A percentile compares a stretch with the other conserved stretches of the same genome.
Conservation (phyloP, 2,888 invertebrate species). For the Elysia crispata region DNA sequence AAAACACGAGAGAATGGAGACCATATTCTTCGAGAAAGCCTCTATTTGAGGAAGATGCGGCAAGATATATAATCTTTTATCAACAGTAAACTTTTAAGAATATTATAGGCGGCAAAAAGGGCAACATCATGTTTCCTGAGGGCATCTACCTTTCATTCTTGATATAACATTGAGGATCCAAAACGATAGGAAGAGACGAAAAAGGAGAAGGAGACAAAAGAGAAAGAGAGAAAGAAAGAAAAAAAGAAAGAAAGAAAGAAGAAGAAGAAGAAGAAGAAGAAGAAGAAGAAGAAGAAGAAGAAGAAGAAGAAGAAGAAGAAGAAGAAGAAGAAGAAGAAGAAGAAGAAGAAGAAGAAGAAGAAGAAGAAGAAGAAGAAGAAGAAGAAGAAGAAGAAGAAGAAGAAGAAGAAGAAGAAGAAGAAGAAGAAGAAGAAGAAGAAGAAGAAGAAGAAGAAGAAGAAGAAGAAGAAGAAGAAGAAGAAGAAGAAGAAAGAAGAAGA, state of each 20-base stretch:
- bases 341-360: neutral
- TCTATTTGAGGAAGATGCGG: no score
- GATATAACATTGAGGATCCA: neutral
- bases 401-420: neutral
- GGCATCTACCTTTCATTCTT: no score
- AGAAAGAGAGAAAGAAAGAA: slow-evolving; percentile 30
- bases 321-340: neutral
- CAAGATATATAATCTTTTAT: no score
- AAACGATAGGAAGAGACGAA: neutral
- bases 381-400: neutral
- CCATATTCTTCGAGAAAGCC: no score
- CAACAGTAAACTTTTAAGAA: no score
- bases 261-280: slow-evolving; percentile 28
- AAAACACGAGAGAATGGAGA: no score
- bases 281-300: slow-evolving; percentile 31
- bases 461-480: slow-evolving; percentile 12
- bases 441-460: slow-evolving; percentile 6
- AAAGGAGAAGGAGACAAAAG: neutral
- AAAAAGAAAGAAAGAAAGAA: slow-evolving; percentile 38
- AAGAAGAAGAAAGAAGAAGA: neutral
- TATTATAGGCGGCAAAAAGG: no score
- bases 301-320: slow-evolving; percentile 18
- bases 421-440: slow-evolving; percentile 12
- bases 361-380: slow-evolving; percentile 23
- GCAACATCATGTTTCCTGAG: no score